A percentile compares a stretch with the other conserved stretches of the same genome.
phyloP scores from a whole-genome alignment of 2,113 vertebrate species.

The Chamaea fasciata region DNA sequence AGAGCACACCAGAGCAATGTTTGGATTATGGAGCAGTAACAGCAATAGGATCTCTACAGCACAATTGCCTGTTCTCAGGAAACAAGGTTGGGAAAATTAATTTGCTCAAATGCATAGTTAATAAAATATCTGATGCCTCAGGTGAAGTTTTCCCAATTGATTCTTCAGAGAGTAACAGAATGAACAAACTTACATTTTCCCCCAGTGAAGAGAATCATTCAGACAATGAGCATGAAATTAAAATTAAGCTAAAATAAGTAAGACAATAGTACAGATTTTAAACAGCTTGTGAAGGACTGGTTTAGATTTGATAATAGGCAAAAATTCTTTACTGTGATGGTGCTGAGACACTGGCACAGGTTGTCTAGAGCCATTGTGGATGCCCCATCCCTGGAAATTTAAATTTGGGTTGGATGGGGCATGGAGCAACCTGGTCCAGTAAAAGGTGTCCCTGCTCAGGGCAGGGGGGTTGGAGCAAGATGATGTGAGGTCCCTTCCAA shows the following conservation, averaged over 20 bases:
- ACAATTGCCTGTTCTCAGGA: neutral
- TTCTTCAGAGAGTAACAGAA: neutral
- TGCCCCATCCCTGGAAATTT: neutral
- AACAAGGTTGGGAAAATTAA: neutral
- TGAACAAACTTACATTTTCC: neutral
- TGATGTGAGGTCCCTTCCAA: neutral
- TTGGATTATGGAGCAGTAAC: neutral
- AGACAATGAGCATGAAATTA: neutral
- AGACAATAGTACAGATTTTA: neutral
- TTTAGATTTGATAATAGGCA: neutral
- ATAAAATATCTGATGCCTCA: neutral
- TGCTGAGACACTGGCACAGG: neutral
- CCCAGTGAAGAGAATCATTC: neutral
- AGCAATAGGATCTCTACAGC: neutral
- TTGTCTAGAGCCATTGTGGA: too few species aligned
- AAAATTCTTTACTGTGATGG: neutral
- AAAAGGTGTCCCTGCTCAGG: neutral
- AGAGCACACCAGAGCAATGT: neutral
- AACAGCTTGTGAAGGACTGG: neutral
- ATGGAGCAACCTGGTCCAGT: neutral
- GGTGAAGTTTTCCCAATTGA: neutral
- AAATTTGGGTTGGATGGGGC: neutral
- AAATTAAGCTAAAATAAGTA: neutral
- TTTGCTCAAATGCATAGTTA: neutral
- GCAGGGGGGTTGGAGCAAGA: neutral